These are phyloP conservation scores for Listronotus oregonensis DNA, from an alignment of 1,140 invertebrate genomes.

Conservation along the genomic window DNA sequence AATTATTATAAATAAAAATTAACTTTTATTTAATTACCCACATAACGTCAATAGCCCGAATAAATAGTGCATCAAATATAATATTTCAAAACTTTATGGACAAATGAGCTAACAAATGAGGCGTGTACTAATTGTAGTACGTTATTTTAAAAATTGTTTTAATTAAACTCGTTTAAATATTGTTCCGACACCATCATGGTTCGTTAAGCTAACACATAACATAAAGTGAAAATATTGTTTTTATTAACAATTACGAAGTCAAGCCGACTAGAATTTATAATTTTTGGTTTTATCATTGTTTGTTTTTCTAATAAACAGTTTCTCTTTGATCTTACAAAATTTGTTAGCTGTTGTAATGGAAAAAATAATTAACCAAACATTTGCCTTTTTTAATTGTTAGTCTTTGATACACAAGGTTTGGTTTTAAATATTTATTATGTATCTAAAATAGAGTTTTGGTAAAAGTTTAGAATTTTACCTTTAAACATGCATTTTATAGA, in stretches of 20 bases:
- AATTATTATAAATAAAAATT: conserved; percentile 2
- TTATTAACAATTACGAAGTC: background rate
- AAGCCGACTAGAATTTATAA: background rate
- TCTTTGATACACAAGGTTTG: no score
- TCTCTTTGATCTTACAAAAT: background rate
- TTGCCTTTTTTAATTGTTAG: no score
- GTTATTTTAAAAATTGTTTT: conserved; percentile 15
- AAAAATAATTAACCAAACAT: no score
- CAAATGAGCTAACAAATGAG: background rate
- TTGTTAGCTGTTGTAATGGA: no score
- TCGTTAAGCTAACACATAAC: conserved; percentile 3
- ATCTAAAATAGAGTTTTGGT: no score
- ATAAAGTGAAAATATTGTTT: conserved; percentile 6
- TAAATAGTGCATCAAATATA: background rate
- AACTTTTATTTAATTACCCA: background rate
- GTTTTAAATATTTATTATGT: no score
- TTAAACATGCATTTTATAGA: no score
- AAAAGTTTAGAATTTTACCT: no score
- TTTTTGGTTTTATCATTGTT: background rate
- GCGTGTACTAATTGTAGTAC: conserved; percentile 6
- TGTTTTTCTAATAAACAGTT: background rate
- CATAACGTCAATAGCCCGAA: background rate
- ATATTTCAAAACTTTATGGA: background rate
- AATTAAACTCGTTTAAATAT: conserved; percentile 9
- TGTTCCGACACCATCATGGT: conserved; percentile 5